These are phyloP conservation scores for Archilochus colubris DNA, from an alignment of 2,113 vertebrate species.

Conservation along the genomic window DNA sequence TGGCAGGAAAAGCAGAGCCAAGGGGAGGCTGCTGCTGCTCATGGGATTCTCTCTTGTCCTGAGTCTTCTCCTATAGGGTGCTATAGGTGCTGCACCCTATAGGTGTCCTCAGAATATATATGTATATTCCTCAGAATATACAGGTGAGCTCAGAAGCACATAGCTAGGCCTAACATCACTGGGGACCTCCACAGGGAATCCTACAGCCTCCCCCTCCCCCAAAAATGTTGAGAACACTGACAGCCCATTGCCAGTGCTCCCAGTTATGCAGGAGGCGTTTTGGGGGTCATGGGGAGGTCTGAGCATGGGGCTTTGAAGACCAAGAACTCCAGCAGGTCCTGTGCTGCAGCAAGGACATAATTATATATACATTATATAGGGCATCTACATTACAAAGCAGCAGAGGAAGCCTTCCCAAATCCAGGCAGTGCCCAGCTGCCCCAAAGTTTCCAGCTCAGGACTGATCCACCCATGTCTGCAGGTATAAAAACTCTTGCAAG, in stretches of 20 bases:
- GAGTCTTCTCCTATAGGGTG: not conserved
- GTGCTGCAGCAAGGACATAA: not conserved
- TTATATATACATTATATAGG: too few relatives aligned
- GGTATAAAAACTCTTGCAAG: not conserved
- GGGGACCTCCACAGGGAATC: accelerated
- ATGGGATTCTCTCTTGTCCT: not conserved
- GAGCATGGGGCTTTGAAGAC: not conserved
- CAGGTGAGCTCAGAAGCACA: not conserved
- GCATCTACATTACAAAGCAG: not conserved
- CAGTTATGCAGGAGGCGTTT: not conserved
- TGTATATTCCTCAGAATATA: too few relatives aligned
- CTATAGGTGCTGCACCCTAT: not conserved
- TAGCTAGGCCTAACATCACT: not conserved
- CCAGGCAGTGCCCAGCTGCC: not conserved
- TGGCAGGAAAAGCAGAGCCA: not conserved
- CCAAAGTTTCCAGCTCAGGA: not conserved
- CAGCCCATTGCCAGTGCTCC: not conserved
- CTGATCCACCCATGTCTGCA: not conserved
- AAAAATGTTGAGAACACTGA: not conserved
- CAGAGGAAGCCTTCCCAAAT: not conserved
- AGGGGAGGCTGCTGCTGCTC: not conserved
- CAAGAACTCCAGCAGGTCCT: not conserved
- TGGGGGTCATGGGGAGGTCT: accelerated
- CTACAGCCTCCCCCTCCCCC: not conserved
- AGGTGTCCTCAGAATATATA: too few relatives aligned